These are phyloP conservation scores for Muscina levida DNA, from an alignment of 2,888 invertebrate species.

Conservation along the genomic window DNA sequence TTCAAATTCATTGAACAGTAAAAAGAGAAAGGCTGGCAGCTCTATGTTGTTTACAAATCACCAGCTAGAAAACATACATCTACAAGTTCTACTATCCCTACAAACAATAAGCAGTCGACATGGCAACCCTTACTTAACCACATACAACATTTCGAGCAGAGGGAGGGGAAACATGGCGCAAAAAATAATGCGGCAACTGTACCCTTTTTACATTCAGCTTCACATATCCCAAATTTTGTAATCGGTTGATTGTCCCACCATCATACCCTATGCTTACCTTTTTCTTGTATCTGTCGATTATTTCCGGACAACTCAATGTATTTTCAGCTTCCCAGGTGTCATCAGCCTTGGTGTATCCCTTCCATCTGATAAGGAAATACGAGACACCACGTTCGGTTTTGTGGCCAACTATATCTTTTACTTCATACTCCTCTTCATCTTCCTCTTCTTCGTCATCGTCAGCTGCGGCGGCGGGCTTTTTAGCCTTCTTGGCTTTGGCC, in stretches of 20 bases:
- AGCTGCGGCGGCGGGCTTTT: slow-evolving; percentile 68
- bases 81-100: neutral
- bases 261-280: slow-evolving; percentile 69
- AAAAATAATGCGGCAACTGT: slow-evolving; percentile 56
- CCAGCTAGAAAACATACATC: no score
- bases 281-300: slow-evolving; percentile 82
- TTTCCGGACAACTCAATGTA: slow-evolving; percentile 85
- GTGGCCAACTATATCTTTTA: slow-evolving; percentile 86
- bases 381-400: slow-evolving; percentile 85
- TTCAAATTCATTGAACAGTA: no score
- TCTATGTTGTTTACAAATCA: no score
- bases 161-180: slow-evolving; percentile 45
- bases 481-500: slow-evolving; percentile 74
- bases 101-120: neutral
- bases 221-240: slow-evolving; percentile 7
- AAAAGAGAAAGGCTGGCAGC: no score
- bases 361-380: slow-evolving; percentile 88
- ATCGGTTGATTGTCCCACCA: neutral
- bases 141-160: no score
- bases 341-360: slow-evolving; percentile 85
- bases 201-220: slow-evolving; percentile 18
- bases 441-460: slow-evolving; percentile 70
- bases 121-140: slow-evolving; percentile 19
- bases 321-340: slow-evolving; percentile 90
- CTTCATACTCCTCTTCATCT: slow-evolving; percentile 79